These are phyloP conservation scores for Eupeodes corollae DNA, from an alignment of 1,140 invertebrate genomes.

Conservation along the genomic window DNA sequence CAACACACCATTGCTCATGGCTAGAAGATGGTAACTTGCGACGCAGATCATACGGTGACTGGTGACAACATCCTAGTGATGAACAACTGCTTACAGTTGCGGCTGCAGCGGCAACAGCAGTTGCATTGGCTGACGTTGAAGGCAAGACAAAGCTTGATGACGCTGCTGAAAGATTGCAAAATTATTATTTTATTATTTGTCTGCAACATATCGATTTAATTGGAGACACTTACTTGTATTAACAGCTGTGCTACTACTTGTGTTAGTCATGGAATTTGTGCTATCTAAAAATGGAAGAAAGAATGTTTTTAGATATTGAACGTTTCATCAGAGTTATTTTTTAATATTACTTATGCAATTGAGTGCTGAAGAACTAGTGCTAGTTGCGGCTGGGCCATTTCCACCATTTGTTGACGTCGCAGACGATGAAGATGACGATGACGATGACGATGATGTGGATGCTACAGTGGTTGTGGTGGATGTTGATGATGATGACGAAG, in stretches of 20 bases:
- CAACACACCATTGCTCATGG: slow-evolving; percentile 41
- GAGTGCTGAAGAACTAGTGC: slow-evolving; percentile 1
- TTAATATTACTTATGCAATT: neutral
- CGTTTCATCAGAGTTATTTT: no score
- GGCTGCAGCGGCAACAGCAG: slow-evolving; percentile 24
- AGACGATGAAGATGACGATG: slow-evolving; percentile 2
- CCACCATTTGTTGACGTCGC: neutral
- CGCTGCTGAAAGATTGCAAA: neutral
- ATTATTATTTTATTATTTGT: neutral
- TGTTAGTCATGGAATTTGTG: neutral
- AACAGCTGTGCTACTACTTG: neutral
- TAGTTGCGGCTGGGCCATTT: neutral
- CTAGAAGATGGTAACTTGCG: slow-evolving; percentile 65
- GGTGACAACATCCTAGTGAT: slow-evolving; percentile 49
- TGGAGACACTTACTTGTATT: neutral
- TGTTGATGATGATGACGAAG: slow-evolving; percentile 8
- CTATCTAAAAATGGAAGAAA: neutral
- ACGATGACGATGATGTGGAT: neutral
- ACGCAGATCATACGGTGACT: slow-evolving; percentile 73
- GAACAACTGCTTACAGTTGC: slow-evolving; percentile 37
- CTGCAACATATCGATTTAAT: neutral
- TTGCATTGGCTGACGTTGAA: neutral
- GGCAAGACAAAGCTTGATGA: neutral
- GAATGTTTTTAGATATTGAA: neutral
- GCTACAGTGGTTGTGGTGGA: neutral